These are phyloP conservation scores for Pangasius mekongensis DNA, from an alignment of 2,797 vertebrate species.

Conservation along the genomic window DNA sequence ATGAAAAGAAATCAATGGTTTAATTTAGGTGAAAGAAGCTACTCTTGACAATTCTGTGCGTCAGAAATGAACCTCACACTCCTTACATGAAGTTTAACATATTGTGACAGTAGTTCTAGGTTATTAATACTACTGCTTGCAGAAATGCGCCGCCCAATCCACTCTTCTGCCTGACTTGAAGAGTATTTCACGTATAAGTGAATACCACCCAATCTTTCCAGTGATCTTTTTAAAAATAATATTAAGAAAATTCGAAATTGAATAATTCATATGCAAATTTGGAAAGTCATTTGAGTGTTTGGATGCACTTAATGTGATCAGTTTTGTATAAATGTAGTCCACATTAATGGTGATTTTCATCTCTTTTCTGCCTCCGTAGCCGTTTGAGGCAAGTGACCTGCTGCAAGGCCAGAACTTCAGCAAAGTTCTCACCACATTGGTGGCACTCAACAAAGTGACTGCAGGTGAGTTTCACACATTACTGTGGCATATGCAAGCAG, in stretches of 20 bases:
- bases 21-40: neutral
- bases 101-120: neutral
- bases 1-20: neutral
- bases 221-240: neutral
- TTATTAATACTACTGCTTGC: neutral
- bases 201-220: neutral
- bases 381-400: conserved; percentile 93
- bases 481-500: neutral
- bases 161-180: neutral
- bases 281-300: neutral
- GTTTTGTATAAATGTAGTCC: neutral
- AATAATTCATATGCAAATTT: no score
- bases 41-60: neutral
- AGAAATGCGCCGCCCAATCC: neutral
- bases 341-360: conserved; percentile 17
- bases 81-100: neutral
- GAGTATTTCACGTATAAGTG: neutral
- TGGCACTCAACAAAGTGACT: conserved; percentile 94
- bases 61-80: neutral
- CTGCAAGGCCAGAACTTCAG: conserved; percentile 93
- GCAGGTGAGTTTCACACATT: conserved; percentile 80
- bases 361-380: conserved; percentile 70
- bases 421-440: conserved; percentile 90
- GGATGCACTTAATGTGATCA: neutral
- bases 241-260: neutral